Conservation (phyloP, 2,797 vertebrate species). For the Champsocephalus esox region DNA sequence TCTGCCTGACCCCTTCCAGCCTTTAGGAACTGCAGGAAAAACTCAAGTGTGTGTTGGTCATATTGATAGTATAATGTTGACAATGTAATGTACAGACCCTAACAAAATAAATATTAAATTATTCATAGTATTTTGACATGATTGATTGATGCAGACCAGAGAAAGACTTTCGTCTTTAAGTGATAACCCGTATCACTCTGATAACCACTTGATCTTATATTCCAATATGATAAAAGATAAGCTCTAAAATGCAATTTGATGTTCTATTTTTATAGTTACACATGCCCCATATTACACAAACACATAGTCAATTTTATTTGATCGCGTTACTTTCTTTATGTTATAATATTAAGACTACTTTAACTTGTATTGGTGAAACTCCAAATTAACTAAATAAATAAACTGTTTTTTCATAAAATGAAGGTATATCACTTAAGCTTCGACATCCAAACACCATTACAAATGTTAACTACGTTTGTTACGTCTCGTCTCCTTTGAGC, state of each 20-base stretch:
- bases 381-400: not conserved
- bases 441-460: not conserved
- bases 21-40: conserved; percentile 4
- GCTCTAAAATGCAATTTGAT: too few relatives aligned
- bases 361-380: not conserved
- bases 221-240: not conserved
- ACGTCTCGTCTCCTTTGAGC: not conserved
- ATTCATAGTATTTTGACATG: not conserved
- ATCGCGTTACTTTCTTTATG: not conserved
- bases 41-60: conserved; percentile 31
- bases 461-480: accelerated
- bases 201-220: not conserved
- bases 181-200: not conserved
- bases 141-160: not conserved
- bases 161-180: too few relatives aligned
- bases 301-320: not conserved
- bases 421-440: not conserved
- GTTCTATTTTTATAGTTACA: too few relatives aligned
- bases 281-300: too few relatives aligned
- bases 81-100: not conserved
- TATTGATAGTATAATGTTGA: conserved; percentile 9
- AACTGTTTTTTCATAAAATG: accelerated
- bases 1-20: not conserved
- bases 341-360: not conserved
- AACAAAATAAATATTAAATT: not conserved